phyloP scores from a whole-genome alignment of 2,888 invertebrate genomes.

The Tinea trinotella region DNA sequence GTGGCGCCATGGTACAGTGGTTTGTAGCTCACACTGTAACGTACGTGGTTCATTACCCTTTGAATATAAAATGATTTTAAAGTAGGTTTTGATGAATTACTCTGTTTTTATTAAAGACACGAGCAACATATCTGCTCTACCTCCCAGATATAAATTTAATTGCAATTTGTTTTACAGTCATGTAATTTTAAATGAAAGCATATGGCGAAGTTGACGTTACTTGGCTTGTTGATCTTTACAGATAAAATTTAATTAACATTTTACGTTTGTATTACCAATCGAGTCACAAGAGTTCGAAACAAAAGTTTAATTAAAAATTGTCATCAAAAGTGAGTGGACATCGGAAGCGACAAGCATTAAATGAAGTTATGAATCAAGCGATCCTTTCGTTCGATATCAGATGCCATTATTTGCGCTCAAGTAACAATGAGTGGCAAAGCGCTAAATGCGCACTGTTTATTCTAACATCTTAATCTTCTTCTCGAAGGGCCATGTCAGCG shows the following conservation, averaged over 20 bases:
- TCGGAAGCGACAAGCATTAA: constrained; percentile 63
- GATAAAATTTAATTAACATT: neutral
- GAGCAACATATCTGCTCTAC: neutral
- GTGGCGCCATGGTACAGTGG: constrained; percentile 5
- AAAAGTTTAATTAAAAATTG: constrained; percentile 19
- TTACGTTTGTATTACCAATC: neutral
- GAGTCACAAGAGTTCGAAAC: neutral
- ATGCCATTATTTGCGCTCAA: constrained; percentile 45
- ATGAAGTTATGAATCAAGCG: constrained; percentile 48
- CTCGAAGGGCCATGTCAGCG: constrained; percentile 54
- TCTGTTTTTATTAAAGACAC: neutral
- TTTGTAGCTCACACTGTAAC: constrained; percentile 10
- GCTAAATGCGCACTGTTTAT: constrained; percentile 37
- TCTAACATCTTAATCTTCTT: constrained; percentile 63
- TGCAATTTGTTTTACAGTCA: neutral
- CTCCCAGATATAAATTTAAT: neutral
- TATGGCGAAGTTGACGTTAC: neutral
- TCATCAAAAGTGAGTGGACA: constrained; percentile 24
- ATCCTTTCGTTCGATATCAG: constrained; percentile 51
- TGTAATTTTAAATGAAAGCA: constrained; percentile 1
- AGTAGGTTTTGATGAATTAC: constrained; percentile 1
- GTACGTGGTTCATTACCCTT: constrained; percentile 10
- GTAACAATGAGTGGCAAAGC: constrained; percentile 49
- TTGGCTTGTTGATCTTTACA: neutral
- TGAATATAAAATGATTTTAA: neutral